phyloP scores from a whole-genome alignment of 1,140 invertebrate genomes.

The Wasmannia auropunctata region DNA sequence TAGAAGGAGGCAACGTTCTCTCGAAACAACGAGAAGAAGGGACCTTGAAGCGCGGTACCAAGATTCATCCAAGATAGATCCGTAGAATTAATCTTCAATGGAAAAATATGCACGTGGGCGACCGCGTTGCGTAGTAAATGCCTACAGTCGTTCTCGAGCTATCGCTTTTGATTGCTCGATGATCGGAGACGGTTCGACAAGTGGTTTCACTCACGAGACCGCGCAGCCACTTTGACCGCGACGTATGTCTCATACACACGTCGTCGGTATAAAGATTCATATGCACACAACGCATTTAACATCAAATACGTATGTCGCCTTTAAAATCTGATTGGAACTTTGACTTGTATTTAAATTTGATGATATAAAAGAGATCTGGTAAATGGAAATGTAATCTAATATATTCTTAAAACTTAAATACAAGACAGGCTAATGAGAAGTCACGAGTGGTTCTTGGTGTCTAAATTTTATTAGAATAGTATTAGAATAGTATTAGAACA shows the following conservation, averaged over 20 bases:
- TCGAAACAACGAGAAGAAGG: neutral
- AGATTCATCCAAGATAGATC: conserved; percentile 35
- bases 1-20: conserved; percentile 51
- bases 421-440: no score
- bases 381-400: neutral
- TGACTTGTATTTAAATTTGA: neutral
- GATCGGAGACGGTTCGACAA: conserved; percentile 26
- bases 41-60: conserved; percentile 51
- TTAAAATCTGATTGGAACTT: neutral
- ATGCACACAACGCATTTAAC: neutral
- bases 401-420: no score
- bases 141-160: neutral
- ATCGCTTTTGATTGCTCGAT: conserved; percentile 32
- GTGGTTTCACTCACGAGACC: neutral
- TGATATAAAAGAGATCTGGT: neutral
- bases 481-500: no score
- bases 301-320: neutral
- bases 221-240: neutral
- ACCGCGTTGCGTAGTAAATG: conserved; percentile 50
- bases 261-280: neutral
- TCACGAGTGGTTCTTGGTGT: no score
- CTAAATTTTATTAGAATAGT: no score
- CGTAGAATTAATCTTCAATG: neutral
- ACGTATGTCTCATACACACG: neutral
- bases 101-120: conserved; percentile 61